These are phyloP conservation scores for Itoplectis maculator DNA, from an alignment of 2,888 invertebrate species.

Conservation along the genomic window DNA sequence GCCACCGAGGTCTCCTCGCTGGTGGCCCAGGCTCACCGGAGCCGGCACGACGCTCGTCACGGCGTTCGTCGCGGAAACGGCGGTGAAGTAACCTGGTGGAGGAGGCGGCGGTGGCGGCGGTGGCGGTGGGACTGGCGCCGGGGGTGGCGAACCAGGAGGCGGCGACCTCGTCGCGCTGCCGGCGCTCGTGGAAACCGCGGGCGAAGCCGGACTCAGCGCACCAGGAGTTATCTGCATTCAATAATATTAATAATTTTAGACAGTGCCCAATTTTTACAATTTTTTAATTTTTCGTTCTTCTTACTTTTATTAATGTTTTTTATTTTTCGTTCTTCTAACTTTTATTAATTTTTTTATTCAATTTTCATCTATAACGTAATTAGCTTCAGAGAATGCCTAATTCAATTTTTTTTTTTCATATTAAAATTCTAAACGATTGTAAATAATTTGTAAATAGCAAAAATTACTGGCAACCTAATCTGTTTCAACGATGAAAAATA, in stretches of 20 bases:
- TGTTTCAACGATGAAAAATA: neutral
- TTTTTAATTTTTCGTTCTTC: too few relatives aligned
- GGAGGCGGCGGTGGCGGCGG: conserved; percentile 70
- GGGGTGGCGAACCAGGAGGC: conserved; percentile 69
- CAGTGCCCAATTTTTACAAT: neutral
- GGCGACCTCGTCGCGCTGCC: conserved; percentile 65
- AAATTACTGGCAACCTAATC: too few relatives aligned
- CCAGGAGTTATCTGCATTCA: conserved; percentile 56
- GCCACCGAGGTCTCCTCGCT: conserved; percentile 78
- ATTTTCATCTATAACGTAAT: too few relatives aligned
- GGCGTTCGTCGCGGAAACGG: conserved; percentile 77
- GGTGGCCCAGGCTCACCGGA: conserved; percentile 73
- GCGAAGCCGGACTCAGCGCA: conserved; percentile 85
- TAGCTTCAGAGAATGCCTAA: too few relatives aligned
- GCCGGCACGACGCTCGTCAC: conserved; percentile 85
- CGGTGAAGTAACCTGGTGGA: conserved; percentile 76
- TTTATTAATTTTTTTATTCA: too few relatives aligned
- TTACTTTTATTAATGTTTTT: too few relatives aligned
- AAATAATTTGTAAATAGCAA: too few relatives aligned
- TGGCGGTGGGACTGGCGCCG: conserved; percentile 67
- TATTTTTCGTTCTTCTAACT: too few relatives aligned
- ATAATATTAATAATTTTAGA: neutral
- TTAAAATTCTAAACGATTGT: too few relatives aligned
- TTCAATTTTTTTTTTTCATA: too few relatives aligned
- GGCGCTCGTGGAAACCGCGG: conserved; percentile 63